These are phyloP conservation scores for Macropodus opercularis DNA, from an alignment of 2,797 vertebrate genomes.

Conservation along the genomic window DNA sequence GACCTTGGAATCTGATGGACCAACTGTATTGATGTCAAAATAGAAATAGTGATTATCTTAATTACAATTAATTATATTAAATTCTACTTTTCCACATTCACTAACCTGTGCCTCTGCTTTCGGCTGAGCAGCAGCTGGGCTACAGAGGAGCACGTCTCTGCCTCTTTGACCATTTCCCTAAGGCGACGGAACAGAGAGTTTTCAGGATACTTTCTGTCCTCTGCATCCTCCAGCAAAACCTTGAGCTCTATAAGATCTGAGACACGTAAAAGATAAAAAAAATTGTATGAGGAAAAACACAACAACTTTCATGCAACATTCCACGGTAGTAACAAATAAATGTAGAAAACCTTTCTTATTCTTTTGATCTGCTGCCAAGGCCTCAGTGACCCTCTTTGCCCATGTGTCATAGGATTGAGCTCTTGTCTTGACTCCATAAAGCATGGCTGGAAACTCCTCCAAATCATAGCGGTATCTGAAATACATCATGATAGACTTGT, in stretches of 20 bases:
- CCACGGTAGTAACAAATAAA: background rate
- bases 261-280: background rate
- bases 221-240: conserved; percentile 95
- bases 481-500: background rate
- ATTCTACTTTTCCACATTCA: background rate
- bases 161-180: conserved; percentile 95
- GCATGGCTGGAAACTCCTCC: conserved; percentile 94
- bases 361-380: conserved; percentile 91
- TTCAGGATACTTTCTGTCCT: conserved; percentile 97
- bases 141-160: conserved; percentile 97
- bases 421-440: conserved; percentile 93
- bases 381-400: conserved; percentile 93
- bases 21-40: background rate
- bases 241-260: conserved; percentile 95
- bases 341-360: conserved; percentile 91
- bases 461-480: conserved; percentile 93
- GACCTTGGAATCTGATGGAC: background rate
- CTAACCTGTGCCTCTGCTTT: conserved; percentile 95
- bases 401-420: conserved; percentile 98
- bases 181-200: conserved; percentile 92
- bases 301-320: background rate
- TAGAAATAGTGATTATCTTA: background rate
- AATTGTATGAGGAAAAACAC: background rate
- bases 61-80: background rate
- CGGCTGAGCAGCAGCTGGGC: conserved; percentile 95